These are phyloP conservation scores for Carduelis carduelis DNA, from an alignment of 2,797 vertebrate species.

Conservation along the genomic window DNA sequence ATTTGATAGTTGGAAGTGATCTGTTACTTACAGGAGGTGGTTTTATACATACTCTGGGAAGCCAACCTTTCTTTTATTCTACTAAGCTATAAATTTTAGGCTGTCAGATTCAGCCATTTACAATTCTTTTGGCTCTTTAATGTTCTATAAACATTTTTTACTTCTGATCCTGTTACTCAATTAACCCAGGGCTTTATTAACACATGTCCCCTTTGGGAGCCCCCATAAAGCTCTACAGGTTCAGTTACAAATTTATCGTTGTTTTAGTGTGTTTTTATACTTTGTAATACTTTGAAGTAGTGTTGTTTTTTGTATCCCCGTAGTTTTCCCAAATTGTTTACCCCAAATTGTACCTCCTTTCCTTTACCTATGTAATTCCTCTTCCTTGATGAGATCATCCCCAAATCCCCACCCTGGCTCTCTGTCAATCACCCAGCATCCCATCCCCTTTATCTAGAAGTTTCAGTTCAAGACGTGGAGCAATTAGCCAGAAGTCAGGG, in stretches of 20 bases:
- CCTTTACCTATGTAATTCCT: too few relatives aligned
- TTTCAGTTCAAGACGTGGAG: too few relatives aligned
- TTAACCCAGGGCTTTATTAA: not conserved
- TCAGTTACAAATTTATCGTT: not conserved
- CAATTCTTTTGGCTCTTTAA: not conserved
- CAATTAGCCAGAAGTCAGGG: too few relatives aligned
- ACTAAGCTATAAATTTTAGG: not conserved
- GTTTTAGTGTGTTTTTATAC: too few relatives aligned
- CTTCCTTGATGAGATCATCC: too few relatives aligned
- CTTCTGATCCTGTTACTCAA: not conserved
- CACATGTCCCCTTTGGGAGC: not conserved
- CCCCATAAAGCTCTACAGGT: not conserved
- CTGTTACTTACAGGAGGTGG: not conserved
- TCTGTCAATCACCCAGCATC: too few relatives aligned
- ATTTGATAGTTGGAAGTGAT: not conserved
- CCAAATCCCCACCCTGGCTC: too few relatives aligned
- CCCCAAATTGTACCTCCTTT: too few relatives aligned
- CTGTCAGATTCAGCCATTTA: not conserved
- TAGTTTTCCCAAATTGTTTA: too few relatives aligned
- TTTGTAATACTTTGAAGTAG: too few relatives aligned
- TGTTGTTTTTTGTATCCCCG: too few relatives aligned
- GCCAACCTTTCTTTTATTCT: not conserved
- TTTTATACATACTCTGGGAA: not conserved
- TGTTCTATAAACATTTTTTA: not conserved
- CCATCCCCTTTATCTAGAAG: too few relatives aligned